Base-by-base conservation (phyloP, 2,888 invertebrate genomes). In the Caenorhabditis sp. region DNA sequence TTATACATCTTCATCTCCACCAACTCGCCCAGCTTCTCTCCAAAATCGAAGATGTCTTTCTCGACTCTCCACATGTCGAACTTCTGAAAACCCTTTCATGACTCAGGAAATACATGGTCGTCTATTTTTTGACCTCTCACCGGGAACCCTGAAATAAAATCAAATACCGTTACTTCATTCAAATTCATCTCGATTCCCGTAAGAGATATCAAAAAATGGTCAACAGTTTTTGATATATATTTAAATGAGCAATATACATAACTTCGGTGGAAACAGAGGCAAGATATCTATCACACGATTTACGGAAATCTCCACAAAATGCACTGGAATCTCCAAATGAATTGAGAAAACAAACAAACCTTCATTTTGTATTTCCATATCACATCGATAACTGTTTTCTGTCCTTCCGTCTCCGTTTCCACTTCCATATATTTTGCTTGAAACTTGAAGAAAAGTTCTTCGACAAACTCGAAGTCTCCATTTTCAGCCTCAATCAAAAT, bases 21-120 rank as follows among this genome's bases (percentile, higher is more conserved):
- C n/a, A 77, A 47, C 54, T 77, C 77, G 8, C 77, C 77, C 26
- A 77, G 28, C 41, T 77, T 77, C 63, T 77, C 69, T 22, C 77
- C 77, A 35, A 77, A 47, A 47, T 77, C 77, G 35, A 77, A 77
- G 14, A 77, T 77, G 49, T 77, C 77, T 38, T 77, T 77, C 26
- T 77, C 77, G 7, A 77, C 77, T n/a, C 70, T 41, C 77, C 77
- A 77, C 77, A 77, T 77, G 44, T 77, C 77, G 54, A 76, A 76
- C 16, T 66, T 68, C 75, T 66, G 56, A 56, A 64, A 75, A 41
- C 38, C 10, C 16, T 14, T 56, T 26, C 35, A 19, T n/a, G n/a
- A n/a, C n/a, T n/a, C n/a, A n/a, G n/a, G n/a, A n/a, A n/a, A n/a
- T n/a, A n/a, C n/a, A n/a, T n/a, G n/a, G n/a, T n/a, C n/a, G n/a